phyloP scores from a whole-genome alignment of 1,140 invertebrate species.

The Drosophila simulans region DNA sequence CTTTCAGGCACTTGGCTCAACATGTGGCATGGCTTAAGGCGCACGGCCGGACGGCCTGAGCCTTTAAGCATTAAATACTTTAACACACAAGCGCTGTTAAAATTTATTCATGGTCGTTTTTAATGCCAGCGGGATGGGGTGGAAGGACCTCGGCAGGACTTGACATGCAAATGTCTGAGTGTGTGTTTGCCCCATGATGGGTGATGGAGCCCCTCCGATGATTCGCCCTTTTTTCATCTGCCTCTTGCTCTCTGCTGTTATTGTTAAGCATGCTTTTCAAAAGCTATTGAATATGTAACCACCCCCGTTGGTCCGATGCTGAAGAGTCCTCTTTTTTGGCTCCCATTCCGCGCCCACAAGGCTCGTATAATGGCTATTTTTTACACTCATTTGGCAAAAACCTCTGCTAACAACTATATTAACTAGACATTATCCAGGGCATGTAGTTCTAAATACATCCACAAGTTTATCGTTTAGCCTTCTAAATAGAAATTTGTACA shows the following conservation, averaged over 20 bases:
- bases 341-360: neutral
- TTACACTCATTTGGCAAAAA: slow-evolving; percentile 65
- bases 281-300: slow-evolving; percentile 79
- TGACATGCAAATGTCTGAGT: slow-evolving; percentile 77
- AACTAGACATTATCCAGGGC: too few species aligned
- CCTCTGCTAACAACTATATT: neutral
- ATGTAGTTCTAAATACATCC: neutral
- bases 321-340: slow-evolving; percentile 18
- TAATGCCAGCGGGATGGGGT: slow-evolving; percentile 56
- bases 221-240: slow-evolving; percentile 56
- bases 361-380: slow-evolving; percentile 69
- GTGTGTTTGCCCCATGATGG: slow-evolving; percentile 44
- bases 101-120: slow-evolving; percentile 81
- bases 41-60: slow-evolving; percentile 72
- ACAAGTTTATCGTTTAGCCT: neutral
- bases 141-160: slow-evolving; percentile 45
- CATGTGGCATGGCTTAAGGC: slow-evolving; percentile 79
- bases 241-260: slow-evolving; percentile 43
- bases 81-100: slow-evolving; percentile 81
- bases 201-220: slow-evolving; percentile 47
- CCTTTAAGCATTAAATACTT: slow-evolving; percentile 82
- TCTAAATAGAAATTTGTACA: too few species aligned
- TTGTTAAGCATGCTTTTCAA: slow-evolving; percentile 78
- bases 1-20: slow-evolving; percentile 47
- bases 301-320: slow-evolving; percentile 13